Evolutionary conservation across 2,888 invertebrate species (phyloP), one percentile per base, ranked within the genome.

Genomic region (Drosophila neotestacea): DNA sequence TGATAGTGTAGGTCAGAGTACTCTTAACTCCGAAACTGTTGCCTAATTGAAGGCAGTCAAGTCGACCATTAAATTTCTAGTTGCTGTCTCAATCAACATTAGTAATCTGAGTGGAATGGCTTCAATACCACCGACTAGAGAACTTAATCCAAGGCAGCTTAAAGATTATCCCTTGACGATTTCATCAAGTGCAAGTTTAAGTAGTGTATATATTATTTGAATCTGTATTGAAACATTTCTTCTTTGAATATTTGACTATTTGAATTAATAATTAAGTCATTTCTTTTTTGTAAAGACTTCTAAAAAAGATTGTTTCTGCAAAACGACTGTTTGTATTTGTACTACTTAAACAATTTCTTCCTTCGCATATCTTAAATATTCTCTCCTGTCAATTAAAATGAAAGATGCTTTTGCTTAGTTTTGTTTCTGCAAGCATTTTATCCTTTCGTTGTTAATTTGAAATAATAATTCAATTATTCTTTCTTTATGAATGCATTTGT

Each of bases 21-120:
- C 10, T 47, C 30, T 41, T 13, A 22, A 44, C 54, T 58, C 36
- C 11, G 11, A 42, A 42, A 58, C 11, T 27, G 41, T 65, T 22
- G 28, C 13, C 62, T 34, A 67, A 68, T 59, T 68, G 41, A 52
- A 59, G 61, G 38, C 54, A 44, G n/a, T 34, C 10, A 34, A 60
- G 30, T 58, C 28, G 4, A 13, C 7, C 41, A 63, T 62, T 58
- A 60, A 73, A 54, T 62, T 39, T 59, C 42, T 34, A 10, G 10
- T 22, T 34, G 32, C n/a, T 42, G 46, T 32, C 50, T 62, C 64
- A 65, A 78, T 77, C 63, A 73, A 73, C 72, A 71, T 75, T 34
- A 34, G 13, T 32, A 5, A 32, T 48, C 63, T 59, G 48, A 51
- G 13, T 38, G 36, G 28, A 4, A 34, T 44, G 55, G 9, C 5